Evolutionary conservation across 2,797 vertebrate species (phyloP).

Genomic region (Anas capensis): DNA sequence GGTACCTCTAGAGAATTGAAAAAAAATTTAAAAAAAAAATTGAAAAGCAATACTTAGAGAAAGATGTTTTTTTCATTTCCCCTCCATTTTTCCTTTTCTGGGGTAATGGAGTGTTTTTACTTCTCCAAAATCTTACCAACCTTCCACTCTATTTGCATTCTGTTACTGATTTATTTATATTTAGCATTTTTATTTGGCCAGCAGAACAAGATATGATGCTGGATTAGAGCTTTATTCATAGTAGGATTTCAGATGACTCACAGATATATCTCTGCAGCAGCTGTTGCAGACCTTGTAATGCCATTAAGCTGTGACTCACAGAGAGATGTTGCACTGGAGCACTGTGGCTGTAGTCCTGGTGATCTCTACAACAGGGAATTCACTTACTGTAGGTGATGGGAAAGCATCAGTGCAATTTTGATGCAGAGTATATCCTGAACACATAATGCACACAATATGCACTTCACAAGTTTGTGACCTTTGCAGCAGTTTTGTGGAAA

Average conservation of each 20-base stretch:
- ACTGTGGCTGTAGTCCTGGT: neutral
- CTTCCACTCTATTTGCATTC: conserved; percentile 1
- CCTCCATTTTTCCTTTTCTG: neutral
- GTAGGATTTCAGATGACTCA: conserved; percentile 67
- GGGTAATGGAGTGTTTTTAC: neutral
- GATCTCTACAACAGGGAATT: neutral
- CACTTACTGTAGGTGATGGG: neutral
- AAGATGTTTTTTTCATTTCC: neutral
- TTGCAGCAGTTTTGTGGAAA: neutral
- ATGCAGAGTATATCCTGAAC: neutral
- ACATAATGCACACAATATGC: neutral
- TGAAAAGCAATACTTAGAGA: neutral
- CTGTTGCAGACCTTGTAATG: conserved; percentile 64
- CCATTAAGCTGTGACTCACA: conserved; percentile 48
- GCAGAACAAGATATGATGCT: conserved; percentile 24
- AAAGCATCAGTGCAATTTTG: neutral
- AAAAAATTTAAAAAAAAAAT: neutral
- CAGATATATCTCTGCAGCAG: conserved; percentile 55
- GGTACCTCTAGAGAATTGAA: neutral
- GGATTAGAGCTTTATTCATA: conserved; percentile 51
- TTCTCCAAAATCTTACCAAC: neutral
- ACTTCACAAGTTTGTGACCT: neutral
- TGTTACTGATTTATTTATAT: conserved; percentile 31
- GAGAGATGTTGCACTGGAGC: neutral
- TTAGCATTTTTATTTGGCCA: conserved; percentile 38